Base-by-base conservation (phyloP, 2,113 vertebrate genomes). In the Brachypodius melanocephalos region DNA sequence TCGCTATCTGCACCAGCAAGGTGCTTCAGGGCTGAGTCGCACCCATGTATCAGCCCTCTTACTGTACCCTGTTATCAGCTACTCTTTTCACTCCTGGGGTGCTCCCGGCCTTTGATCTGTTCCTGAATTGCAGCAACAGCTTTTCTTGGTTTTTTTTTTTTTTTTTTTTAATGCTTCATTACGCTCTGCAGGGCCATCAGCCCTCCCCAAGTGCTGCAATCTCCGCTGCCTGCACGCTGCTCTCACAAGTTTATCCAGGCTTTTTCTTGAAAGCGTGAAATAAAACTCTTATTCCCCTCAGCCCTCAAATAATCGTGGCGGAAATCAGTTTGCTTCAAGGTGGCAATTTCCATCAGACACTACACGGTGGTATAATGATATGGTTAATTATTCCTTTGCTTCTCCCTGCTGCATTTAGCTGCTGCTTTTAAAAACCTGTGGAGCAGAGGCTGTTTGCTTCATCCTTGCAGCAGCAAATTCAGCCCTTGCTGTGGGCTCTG, bases 21-120 rank as follows among this genome's bases (percentile, higher is more conserved):
- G 82, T 63, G 85, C 78, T 91, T 36, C 71, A 45, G 85, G 94
- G 79, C 88, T 71, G 67, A 80, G 79, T 88, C 9, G 5, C 81
- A 83, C 77, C 71, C 66, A 14, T 42, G 76, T 52, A 81, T 17
- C 81, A 82, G 81, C 49, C 48, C 58, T 82, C 55, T 28, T 88
- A 8, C 59, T 66, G 59, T 19, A 65, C 67, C 10, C 52, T 79
- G 9, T 85, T 95, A 95, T 86, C 93, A 93, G 75, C 71, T 52
- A 1, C 25, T 80, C 59, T 71, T 94, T 80, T 90, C 43, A 48
- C 90, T 94, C 72, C 83, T 74, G 6, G 67, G 67, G 75, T 92
- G 72, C 72, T 96, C 75, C 75, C 10, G 31, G 88, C 55, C 90
- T 96, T 94, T 97, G 90, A 94, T 94, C 95, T 90, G 20, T 43